Conservation (phyloP, 1,140 invertebrate genomes). For the Drosophila tropicalis region DNA sequence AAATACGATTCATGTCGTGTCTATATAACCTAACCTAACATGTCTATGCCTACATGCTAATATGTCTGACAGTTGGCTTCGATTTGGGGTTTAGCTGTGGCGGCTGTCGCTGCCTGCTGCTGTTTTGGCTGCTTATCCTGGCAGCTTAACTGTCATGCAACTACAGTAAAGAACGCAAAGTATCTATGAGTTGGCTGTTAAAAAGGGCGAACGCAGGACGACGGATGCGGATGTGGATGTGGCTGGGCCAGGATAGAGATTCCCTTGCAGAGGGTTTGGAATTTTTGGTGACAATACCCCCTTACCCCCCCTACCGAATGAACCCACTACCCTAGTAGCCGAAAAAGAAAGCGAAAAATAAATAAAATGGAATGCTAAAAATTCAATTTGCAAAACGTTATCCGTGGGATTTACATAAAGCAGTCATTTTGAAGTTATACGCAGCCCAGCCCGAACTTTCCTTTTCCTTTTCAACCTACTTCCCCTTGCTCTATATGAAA, state of each 20-base stretch:
- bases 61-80: conserved; percentile 77
- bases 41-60: conserved; percentile 77
- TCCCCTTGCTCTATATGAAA: conserved; percentile 23
- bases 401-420: conserved; percentile 83
- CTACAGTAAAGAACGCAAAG: conserved; percentile 64
- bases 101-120: conserved; percentile 13
- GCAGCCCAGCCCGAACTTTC: conserved; percentile 49
- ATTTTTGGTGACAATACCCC: conserved; percentile 59
- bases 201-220: conserved; percentile 42
- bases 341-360: conserved; percentile 72
- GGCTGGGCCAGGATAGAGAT: conserved; percentile 39
- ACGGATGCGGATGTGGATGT: conserved; percentile 54
- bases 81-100: conserved; percentile 45
- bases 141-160: conserved; percentile 78
- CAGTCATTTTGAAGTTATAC: conserved; percentile 83
- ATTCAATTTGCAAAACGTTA: conserved; percentile 83
- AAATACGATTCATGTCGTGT: conserved; percentile 28
- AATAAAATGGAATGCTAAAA: conserved; percentile 83
- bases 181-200: conserved; percentile 65
- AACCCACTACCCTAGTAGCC: conserved; percentile 12
- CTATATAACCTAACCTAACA: conserved; percentile 44
- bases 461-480: conserved; percentile 18
- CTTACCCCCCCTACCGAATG: conserved; percentile 4
- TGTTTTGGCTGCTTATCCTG: conserved; percentile 64
- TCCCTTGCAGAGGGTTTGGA: conserved; percentile 37